A percentile compares a stretch with the other conserved stretches of the same genome.
These are phyloP conservation scores for Phengaris alcon DNA, from an alignment of 2,888 invertebrate genomes.

Conservation along the genomic window DNA sequence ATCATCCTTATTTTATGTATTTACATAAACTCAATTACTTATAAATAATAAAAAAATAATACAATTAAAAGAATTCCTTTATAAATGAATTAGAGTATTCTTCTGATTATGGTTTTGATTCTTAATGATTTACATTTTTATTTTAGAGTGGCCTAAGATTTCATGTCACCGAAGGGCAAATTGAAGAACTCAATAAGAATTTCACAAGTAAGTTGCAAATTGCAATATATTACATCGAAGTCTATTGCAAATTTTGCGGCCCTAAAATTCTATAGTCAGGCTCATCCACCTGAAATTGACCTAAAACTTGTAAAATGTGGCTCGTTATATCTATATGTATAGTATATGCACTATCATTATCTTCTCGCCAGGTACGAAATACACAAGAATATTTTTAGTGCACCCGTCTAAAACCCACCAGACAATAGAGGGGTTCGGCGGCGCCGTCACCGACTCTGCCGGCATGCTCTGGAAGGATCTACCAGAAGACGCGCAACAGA, in stretches of 20 bases:
- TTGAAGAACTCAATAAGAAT: background rate
- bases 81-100: too few species aligned
- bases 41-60: too few species aligned
- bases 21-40: too few species aligned
- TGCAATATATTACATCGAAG: background rate
- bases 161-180: background rate
- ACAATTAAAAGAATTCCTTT: too few species aligned
- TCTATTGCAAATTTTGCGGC: too few species aligned
- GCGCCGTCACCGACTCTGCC: constrained; percentile 85
- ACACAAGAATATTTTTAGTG: constrained; percentile 44
- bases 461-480: constrained; percentile 82
- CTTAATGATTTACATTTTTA: too few species aligned
- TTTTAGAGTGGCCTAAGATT: background rate
- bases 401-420: constrained; percentile 69
- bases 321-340: too few species aligned
- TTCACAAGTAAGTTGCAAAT: background rate
- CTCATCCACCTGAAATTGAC: background rate
- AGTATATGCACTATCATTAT: too few species aligned
- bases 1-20: too few species aligned
- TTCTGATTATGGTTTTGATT: too few species aligned
- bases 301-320: background rate
- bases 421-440: constrained; percentile 87
- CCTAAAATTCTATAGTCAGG: too few species aligned
- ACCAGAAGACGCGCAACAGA: constrained; percentile 53
- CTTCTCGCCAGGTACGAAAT: constrained; percentile 29